Percentiles rank a stretch among this genome's conserved stretches.
Conservation (phyloP, 2,888 invertebrate genomes). For the Mesopsocus fuscifrons region DNA sequence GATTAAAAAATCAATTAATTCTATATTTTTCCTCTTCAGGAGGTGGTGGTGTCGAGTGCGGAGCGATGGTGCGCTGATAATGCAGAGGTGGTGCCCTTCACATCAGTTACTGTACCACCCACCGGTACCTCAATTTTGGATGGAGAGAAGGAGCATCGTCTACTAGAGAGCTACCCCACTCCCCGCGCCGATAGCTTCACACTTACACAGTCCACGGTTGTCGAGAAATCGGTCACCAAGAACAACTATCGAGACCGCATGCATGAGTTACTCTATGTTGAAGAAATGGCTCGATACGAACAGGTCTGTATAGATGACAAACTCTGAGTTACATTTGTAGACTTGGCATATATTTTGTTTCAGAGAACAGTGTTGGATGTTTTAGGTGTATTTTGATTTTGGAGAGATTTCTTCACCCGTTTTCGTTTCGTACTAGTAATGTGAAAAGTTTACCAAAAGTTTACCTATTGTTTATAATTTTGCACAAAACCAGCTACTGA, state of each 20-base stretch:
- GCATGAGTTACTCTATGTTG: conserved; percentile 55
- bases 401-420: background rate
- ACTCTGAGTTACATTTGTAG: conserved; percentile 4
- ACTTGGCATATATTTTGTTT: background rate
- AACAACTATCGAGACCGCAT: conserved; percentile 53
- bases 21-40: conserved; percentile 15
- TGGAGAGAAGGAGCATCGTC: conserved; percentile 32
- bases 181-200: conserved; percentile 44
- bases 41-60: conserved; percentile 35
- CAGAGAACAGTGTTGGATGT: no score
- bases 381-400: background rate
- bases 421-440: no score
- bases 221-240: conserved; percentile 38
- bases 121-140: conserved; percentile 26
- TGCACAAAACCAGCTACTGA: no score
- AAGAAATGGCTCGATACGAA: conserved; percentile 56
- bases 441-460: no score
- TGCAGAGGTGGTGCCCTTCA: conserved; percentile 31
- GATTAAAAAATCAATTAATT: no score
- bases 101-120: conserved; percentile 31
- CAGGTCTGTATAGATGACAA: conserved; percentile 25
- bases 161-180: conserved; percentile 41
- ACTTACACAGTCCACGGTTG: conserved; percentile 45
- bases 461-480: no score
- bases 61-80: conserved; percentile 40